These are phyloP conservation scores for Melanerpes formicivorus DNA, from an alignment of 2,113 vertebrate genomes.

Conservation along the genomic window DNA sequence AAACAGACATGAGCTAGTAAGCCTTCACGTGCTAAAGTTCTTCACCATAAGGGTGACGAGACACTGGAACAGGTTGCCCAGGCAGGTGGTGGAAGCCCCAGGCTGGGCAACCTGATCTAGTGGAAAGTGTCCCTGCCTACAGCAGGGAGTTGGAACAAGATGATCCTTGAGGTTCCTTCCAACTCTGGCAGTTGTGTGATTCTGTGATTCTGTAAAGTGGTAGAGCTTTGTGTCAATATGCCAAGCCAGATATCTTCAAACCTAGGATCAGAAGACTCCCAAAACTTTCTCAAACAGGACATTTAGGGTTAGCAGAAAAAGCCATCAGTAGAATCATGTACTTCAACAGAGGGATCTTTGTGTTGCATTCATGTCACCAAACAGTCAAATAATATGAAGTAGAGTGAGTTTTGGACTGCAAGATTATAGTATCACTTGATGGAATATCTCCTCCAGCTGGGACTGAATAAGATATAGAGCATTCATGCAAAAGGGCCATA, in stretches of 20 bases:
- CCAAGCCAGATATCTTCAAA: background rate
- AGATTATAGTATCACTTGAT: background rate
- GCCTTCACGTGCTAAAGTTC: background rate
- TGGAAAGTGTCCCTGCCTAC: too few relatives aligned
- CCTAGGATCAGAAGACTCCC: background rate
- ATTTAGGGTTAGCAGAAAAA: background rate
- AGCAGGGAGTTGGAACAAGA: too few relatives aligned
- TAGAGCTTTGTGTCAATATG: background rate
- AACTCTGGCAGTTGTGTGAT: too few relatives aligned
- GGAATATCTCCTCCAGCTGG: background rate
- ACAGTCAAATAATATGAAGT: background rate
- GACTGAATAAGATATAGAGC: background rate
- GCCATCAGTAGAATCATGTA: background rate
- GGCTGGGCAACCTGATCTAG: too few relatives aligned
- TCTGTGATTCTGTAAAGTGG: background rate
- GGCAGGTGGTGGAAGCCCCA: too few relatives aligned
- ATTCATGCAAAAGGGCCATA: background rate
- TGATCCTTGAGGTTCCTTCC: too few relatives aligned
- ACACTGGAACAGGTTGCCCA: too few relatives aligned
- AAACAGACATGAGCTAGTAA: background rate
- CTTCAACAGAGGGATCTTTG: background rate
- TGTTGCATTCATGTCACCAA: background rate
- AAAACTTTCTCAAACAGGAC: background rate
- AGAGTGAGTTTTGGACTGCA: background rate
- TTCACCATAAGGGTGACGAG: too few relatives aligned